Evolutionary conservation across 2,888 invertebrate genomes (phyloP).

Genomic region (Petrolisthes manimaculis): DNA sequence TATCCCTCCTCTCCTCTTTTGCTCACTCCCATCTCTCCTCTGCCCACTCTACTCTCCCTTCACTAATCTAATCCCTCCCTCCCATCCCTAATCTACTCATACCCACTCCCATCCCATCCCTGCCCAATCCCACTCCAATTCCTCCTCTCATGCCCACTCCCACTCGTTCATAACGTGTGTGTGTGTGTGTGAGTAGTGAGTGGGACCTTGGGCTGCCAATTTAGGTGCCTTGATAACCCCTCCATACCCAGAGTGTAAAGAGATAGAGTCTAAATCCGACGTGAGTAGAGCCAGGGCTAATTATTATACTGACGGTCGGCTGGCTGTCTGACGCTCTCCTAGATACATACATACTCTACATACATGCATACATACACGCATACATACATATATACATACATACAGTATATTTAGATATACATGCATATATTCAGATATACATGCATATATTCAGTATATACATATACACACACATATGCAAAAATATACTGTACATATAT

Average conservation of each 20-base stretch:
- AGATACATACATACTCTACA: no score
- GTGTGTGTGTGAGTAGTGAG: not conserved
- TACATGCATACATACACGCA: no score
- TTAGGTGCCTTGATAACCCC: constrained; percentile 27
- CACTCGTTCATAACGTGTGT: not conserved
- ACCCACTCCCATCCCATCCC: not conserved
- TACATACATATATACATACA: no score
- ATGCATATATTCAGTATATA: no score
- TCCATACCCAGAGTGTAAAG: constrained; percentile 8
- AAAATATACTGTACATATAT: no score
- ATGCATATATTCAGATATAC: no score
- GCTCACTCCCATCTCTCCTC: not conserved
- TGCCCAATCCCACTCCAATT: not conserved
- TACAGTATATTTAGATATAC: no score
- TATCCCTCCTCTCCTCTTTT: not conserved
- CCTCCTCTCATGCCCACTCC: not conserved
- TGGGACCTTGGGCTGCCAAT: constrained; percentile 12
- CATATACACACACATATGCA: no score
- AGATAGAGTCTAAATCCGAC: constrained; percentile 28
- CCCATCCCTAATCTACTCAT: not conserved
- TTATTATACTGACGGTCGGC: no score
- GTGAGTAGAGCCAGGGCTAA: constrained; percentile 8
- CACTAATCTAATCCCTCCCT: not conserved
- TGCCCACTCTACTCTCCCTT: not conserved
- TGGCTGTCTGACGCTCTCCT: no score